Conservation (phyloP, 2,888 invertebrate genomes). For the Andrena flavipes region DNA sequence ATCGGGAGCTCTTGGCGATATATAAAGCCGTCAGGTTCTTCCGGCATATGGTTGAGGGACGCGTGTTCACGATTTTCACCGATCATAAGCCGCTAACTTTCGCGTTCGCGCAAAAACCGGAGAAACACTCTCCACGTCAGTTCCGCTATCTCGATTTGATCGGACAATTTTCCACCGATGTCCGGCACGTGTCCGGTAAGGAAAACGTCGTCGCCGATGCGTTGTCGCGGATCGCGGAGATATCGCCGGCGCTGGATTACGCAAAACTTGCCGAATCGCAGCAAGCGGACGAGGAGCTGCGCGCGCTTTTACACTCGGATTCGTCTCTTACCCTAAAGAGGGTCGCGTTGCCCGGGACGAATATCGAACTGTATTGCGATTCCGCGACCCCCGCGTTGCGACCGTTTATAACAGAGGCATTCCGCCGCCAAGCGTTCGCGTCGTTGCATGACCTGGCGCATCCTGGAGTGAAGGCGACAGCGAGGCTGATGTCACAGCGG, state of each 20-base stretch:
- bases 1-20: conserved; percentile 10
- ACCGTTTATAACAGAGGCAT: background rate
- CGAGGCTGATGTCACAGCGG: conserved; percentile 54
- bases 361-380: background rate
- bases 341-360: background rate
- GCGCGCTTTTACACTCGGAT: background rate
- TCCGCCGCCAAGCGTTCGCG: conserved; percentile 23
- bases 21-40: background rate
- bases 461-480: conserved; percentile 53
- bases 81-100: background rate
- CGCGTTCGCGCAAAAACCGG: background rate
- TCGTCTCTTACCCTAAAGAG: background rate
- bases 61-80: background rate
- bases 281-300: background rate
- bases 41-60: conserved; percentile 5
- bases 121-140: background rate
- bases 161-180: background rate
- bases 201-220: background rate
- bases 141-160: background rate
- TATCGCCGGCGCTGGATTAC: background rate
- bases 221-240: background rate
- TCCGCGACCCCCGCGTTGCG: background rate
- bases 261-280: background rate
- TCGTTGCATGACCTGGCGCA: conserved; percentile 50
- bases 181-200: conserved; percentile 9